phyloP scores from a whole-genome alignment of 2,888 invertebrate genomes.

The Epinotia bilunana region DNA sequence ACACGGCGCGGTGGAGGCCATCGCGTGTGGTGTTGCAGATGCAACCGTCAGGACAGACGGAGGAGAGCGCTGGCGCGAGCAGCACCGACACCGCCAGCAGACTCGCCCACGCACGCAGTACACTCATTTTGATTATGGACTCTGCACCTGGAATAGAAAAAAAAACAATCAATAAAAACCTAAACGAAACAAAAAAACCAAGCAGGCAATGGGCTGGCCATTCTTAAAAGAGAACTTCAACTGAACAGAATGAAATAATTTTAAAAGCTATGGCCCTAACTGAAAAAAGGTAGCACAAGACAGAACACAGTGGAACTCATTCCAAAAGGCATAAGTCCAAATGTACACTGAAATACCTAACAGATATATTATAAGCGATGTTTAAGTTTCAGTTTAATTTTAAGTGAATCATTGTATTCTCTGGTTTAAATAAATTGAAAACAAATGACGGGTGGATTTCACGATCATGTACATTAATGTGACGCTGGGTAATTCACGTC shows the following conservation, averaged over 20 bases:
- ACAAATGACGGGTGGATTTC: background rate
- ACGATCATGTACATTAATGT: constrained; percentile 45
- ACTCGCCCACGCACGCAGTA: constrained; percentile 62
- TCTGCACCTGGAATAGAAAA: constrained; percentile 73
- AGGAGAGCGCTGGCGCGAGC: constrained; percentile 63
- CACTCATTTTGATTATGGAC: constrained; percentile 65
- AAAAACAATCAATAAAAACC: constrained; percentile 47
- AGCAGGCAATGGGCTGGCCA: no score
- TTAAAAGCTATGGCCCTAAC: background rate
- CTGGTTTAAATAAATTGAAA: no score
- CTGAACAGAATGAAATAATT: no score
- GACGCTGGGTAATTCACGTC: constrained; percentile 53
- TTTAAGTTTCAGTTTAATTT: no score
- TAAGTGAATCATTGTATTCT: no score
- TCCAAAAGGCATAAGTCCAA: background rate
- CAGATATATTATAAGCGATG: no score
- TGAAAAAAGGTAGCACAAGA: background rate
- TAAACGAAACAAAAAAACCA: background rate
- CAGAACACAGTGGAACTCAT: background rate
- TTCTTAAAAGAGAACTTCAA: no score
- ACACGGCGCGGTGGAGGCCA: constrained; percentile 87
- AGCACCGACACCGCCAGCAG: constrained; percentile 67
- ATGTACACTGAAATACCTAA: no score
- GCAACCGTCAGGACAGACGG: constrained; percentile 82
- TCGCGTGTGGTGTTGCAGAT: constrained; percentile 87